Conservation (phyloP, 2,113 vertebrate genomes). For the Falco punctatus region DNA sequence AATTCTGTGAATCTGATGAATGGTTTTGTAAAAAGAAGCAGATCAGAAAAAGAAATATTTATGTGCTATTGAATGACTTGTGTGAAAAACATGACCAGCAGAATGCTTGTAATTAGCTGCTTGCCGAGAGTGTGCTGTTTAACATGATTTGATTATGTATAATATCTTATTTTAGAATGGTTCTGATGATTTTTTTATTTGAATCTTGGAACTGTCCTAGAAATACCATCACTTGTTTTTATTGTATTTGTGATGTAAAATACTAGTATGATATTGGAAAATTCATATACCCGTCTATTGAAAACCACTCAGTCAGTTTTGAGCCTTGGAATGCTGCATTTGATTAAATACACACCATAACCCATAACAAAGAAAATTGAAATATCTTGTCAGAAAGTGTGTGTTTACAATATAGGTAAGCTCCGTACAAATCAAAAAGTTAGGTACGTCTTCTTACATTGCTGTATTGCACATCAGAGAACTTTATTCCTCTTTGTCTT, state of each 20-base stretch:
- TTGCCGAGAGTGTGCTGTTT: slow-evolving; percentile 73
- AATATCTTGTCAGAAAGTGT: slow-evolving; percentile 44
- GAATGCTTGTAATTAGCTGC: slow-evolving; percentile 78
- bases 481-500: slow-evolving; percentile 58
- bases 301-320: slow-evolving; percentile 68
- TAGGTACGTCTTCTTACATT: slow-evolving; percentile 71
- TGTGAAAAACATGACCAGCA: slow-evolving; percentile 77
- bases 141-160: slow-evolving; percentile 73
- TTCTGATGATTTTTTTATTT: slow-evolving; percentile 71
- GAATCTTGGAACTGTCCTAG: slow-evolving; percentile 69
- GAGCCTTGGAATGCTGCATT: slow-evolving; percentile 74
- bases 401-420: slow-evolving; percentile 64
- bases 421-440: slow-evolving; percentile 47
- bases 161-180: slow-evolving; percentile 73
- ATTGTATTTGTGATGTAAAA: slow-evolving; percentile 73
- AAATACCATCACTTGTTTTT: slow-evolving; percentile 59
- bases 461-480: slow-evolving; percentile 70
- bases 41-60: slow-evolving; percentile 75
- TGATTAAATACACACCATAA: slow-evolving; percentile 48
- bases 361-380: slow-evolving; percentile 45
- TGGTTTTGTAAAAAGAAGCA: slow-evolving; percentile 78
- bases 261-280: slow-evolving; percentile 59
- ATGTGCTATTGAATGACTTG: slow-evolving; percentile 77
- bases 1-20: slow-evolving; percentile 76
- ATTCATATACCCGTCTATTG: slow-evolving; percentile 1